A percentile compares a stretch with the other conserved stretches of the same genome.
Conservation (phyloP, 2,888 invertebrate species). For the Clanis bilineata region DNA sequence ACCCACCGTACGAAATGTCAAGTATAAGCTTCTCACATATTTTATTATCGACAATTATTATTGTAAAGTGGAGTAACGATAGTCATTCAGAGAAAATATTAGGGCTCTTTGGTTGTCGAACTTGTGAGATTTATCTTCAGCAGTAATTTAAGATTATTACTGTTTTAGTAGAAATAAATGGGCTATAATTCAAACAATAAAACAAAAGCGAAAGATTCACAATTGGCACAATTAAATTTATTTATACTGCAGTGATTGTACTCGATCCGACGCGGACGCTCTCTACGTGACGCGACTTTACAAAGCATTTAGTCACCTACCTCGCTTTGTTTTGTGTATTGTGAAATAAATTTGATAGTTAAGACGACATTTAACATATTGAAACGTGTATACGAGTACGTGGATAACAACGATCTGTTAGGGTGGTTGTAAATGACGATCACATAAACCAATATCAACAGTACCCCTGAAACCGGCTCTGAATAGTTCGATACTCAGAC, state of each 20-base stretch:
- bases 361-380: too few relatives aligned
- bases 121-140: background rate
- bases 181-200: background rate
- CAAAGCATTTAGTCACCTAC: background rate
- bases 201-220: background rate
- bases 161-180: background rate
- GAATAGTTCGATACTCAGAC: too few relatives aligned
- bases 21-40: background rate
- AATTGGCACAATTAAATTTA: constrained; percentile 9
- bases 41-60: background rate
- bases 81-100: background rate
- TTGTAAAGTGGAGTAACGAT: background rate
- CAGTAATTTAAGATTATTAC: background rate
- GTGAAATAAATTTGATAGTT: too few relatives aligned
- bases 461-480: too few relatives aligned
- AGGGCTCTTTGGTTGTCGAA: background rate
- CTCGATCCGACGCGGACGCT: background rate
- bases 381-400: too few relatives aligned
- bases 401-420: too few relatives aligned
- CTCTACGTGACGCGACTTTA: background rate
- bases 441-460: too few relatives aligned
- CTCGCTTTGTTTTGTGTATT: background rate
- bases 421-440: too few relatives aligned
- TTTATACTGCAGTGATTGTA: constrained; percentile 1
- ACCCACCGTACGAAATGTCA: too few relatives aligned